Evolutionary conservation across 2,888 invertebrate species (phyloP), one percentile per base, ranked within the genome.

Genomic region (Ochropleura leucogaster): DNA sequence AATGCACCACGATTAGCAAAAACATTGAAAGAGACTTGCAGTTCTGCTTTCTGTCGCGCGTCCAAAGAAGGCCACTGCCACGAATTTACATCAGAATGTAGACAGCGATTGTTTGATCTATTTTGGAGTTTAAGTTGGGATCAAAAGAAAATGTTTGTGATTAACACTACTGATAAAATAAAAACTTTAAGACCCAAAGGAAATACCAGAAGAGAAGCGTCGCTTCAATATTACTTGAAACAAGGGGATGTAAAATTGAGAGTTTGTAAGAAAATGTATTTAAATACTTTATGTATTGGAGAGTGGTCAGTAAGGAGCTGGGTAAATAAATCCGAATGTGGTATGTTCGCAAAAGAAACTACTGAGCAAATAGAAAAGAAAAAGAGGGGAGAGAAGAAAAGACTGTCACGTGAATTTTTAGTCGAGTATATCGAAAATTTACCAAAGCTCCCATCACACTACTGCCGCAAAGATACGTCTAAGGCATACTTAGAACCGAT

Each of bases 91-190:
- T 47, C 64, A 59, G 49, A 57, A 72, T 57, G 65, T 65, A 72
- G 57, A 66, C 66, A 72, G 66, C 66, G 65, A 66, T 65, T 59
- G 72, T 72, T 66, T 66, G 59, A 66, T 72, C 49, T 59, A 59
- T 72, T 72, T 66, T 72, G 72, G 51, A 72, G 49, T 59, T 59
- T 72, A 57, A 65, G 71, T 65, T 72, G 72, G 51, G 72, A 72
- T 72, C 66, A 72, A 59, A 72, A 72, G 65, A 72, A 59, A 63
- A 59, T 47, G 47, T 59, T 59, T 70, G 67, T 68, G 57, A 55
- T 68, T 57, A 68, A 57, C 68, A 68, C 68, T 68, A 57, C 68
- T 0, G 68, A 68, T 4, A 68, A 68, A 68, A 55, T 68, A 57
- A 68, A 57, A 46, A 57, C 68, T 68, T 68, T 68, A 68, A 68